Evolutionary conservation across 2,113 vertebrate genomes (phyloP).

Genomic region (Notarius quadriscutis): DNA sequence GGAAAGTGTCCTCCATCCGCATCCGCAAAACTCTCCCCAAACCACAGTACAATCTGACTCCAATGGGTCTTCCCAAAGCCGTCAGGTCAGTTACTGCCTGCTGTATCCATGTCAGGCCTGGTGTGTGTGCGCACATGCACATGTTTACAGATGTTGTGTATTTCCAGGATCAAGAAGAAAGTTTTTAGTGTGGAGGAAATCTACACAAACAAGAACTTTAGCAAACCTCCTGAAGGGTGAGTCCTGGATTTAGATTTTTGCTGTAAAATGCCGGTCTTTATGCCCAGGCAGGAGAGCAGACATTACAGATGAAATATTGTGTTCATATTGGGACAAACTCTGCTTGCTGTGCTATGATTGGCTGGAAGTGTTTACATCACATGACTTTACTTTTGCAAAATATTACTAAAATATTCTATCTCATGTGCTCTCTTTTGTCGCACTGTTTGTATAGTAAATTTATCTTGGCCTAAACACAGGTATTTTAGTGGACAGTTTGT

Average conservation of each 20-base stretch:
- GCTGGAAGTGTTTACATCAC: background rate
- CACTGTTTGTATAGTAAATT: background rate
- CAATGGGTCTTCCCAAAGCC: slow-evolving; percentile 85
- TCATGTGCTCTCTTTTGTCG: background rate
- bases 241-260: background rate
- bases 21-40: slow-evolving; percentile 80
- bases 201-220: slow-evolving; percentile 91
- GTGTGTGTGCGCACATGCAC: background rate
- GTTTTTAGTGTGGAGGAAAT: slow-evolving; percentile 91
- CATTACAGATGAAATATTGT: background rate
- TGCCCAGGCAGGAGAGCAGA: background rate
- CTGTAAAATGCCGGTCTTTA: background rate
- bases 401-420: background rate
- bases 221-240: slow-evolving; percentile 82
- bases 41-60: slow-evolving; percentile 82
- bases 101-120: background rate
- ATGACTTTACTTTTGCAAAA: background rate
- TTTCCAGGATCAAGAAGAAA: slow-evolving; percentile 84
- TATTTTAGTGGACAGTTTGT: background rate
- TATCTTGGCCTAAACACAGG: background rate
- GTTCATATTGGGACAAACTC: background rate
- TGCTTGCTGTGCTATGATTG: background rate
- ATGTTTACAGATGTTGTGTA: slow-evolving; percentile 1
- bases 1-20: slow-evolving; percentile 84
- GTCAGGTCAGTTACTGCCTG: slow-evolving; percentile 70